These are phyloP conservation scores for Syrista parreyssii DNA, from an alignment of 2,888 invertebrate genomes.

Conservation along the genomic window DNA sequence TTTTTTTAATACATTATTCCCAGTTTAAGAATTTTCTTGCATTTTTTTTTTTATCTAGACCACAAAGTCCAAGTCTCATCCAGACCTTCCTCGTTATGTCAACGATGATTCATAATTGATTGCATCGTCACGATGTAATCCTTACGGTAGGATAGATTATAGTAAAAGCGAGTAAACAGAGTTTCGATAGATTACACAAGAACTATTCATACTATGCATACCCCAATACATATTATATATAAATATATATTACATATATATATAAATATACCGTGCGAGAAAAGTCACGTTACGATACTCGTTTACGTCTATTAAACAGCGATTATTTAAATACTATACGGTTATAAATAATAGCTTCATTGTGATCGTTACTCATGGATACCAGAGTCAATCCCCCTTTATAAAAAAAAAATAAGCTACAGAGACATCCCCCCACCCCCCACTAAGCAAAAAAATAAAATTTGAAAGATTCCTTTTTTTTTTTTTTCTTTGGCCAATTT, in stretches of 20 bases:
- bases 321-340: slow-evolving; percentile 11
- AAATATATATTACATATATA: slow-evolving; percentile 6
- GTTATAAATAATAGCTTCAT: slow-evolving; percentile 17
- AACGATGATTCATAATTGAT: not conserved
- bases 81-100: not conserved
- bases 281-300: slow-evolving; percentile 20
- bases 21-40: not conserved
- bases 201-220: not conserved
- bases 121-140: not conserved
- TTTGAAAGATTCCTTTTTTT: not conserved
- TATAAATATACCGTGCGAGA: slow-evolving; percentile 14
- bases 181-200: not conserved
- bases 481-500: not conserved
- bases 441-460: not conserved
- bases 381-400: slow-evolving; percentile 15
- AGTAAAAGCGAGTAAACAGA: not conserved
- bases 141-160: not conserved
- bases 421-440: not conserved
- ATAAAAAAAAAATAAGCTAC: not conserved
- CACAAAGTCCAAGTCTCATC: not conserved
- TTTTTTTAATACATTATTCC: not conserved
- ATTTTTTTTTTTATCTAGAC: not conserved
- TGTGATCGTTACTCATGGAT: slow-evolving; percentile 25
- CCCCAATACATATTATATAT: not conserved
- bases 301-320: slow-evolving; percentile 1